Evolutionary conservation across 2,113 vertebrate species (phyloP).

Genomic region (Lophura nycthemera): DNA sequence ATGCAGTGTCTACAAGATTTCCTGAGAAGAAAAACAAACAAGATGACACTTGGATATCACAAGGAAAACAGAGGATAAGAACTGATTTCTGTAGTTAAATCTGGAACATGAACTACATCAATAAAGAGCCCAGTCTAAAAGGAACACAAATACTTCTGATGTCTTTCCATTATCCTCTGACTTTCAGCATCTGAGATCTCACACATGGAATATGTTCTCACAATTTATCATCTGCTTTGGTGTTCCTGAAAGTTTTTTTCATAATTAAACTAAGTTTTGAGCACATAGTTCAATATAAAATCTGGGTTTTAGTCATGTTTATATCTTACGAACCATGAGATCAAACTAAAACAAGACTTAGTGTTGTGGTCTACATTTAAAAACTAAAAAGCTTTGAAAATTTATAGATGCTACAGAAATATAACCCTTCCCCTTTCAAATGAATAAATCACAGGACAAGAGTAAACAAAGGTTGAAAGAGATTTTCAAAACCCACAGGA

Average conservation of each 20-base stretch:
- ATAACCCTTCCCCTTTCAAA: neutral
- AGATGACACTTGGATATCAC: neutral
- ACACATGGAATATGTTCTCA: neutral
- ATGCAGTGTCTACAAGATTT: neutral
- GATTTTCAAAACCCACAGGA: neutral
- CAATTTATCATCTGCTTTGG: neutral
- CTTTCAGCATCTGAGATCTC: neutral
- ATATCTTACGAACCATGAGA: accelerated
- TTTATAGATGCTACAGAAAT: neutral
- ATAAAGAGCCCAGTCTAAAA: neutral
- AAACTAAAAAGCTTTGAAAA: neutral
- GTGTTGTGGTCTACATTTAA: neutral
- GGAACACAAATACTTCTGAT: neutral
- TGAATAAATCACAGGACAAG: neutral
- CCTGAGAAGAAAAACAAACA: neutral
- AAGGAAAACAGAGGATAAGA: neutral
- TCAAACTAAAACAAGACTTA: neutral
- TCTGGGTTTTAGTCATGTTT: neutral
- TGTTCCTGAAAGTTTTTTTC: neutral
- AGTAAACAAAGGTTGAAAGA: slow-evolving; percentile 43
- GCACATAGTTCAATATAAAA: neutral
- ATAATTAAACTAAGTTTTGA: neutral
- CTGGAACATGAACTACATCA: neutral
- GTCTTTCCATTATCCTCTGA: neutral
- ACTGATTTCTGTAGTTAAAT: neutral